Percentiles rank a stretch among this genome's conserved stretches.
These are phyloP conservation scores for Heliothis virescens DNA, from an alignment of 1,140 invertebrate genomes.

Conservation along the genomic window DNA sequence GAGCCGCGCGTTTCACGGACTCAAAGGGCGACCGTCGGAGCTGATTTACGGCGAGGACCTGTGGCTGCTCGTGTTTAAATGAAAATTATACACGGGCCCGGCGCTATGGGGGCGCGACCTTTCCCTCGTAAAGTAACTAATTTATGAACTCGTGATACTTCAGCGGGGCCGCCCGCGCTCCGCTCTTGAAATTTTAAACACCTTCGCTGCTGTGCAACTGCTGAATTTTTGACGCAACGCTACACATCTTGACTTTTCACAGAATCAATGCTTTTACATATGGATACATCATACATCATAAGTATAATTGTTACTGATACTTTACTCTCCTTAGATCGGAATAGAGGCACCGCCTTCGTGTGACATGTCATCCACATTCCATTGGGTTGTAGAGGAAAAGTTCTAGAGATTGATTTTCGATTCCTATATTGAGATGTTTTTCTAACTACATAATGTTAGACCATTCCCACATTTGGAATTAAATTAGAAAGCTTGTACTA, in stretches of 20 bases:
- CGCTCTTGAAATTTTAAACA: conserved; percentile 78
- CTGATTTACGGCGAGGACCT: conserved; percentile 78
- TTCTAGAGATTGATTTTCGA: too few relatives aligned
- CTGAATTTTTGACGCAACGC: conserved; percentile 64
- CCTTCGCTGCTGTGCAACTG: conserved; percentile 58
- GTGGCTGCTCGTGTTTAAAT: conserved; percentile 77
- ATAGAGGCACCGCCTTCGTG: too few relatives aligned
- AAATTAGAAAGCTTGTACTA: background rate
- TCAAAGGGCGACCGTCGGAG: conserved; percentile 68
- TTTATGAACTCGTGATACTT: conserved; percentile 79
- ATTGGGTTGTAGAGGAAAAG: background rate
- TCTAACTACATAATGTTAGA: too few relatives aligned
- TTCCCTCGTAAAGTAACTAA: conserved; percentile 79
- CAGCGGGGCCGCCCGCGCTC: conserved; percentile 65
- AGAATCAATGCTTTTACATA: conserved; percentile 48
- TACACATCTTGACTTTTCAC: conserved; percentile 65
- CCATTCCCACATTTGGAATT: background rate
- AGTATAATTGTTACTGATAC: background rate
- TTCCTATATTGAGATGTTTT: too few relatives aligned
- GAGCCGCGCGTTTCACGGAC: conserved; percentile 58
- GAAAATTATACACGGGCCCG: conserved; percentile 77
- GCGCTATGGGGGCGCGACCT: conserved; percentile 69
- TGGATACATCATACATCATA: conserved; percentile 29
- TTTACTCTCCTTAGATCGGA: background rate
- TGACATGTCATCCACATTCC: background rate